Evolutionary conservation across 2,797 vertebrate species (phyloP), one percentile per base, ranked within the genome.

Genomic region (Hipposideros larvatus): DNA sequence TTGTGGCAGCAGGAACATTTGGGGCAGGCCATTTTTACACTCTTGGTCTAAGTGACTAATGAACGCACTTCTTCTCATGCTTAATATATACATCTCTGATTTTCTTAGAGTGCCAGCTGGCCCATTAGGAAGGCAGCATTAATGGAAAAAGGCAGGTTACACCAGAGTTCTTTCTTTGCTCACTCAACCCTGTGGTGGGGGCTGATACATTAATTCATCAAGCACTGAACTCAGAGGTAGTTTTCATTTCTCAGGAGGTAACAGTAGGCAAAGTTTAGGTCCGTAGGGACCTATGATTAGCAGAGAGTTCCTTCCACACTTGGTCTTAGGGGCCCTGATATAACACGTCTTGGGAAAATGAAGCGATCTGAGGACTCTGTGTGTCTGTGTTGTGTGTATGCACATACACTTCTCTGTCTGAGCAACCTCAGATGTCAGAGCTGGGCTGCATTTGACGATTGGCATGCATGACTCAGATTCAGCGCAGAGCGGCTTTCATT

Each of bases 91-190:
- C 46, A 65, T 82, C 15, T 92, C 46, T 70, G 34, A 43, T 91
- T 93, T 97, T 93, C 80, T 92, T 63, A 71, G 11, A 66, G 68
- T 82, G 14, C 55, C 57, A 73, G 41, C 1, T 8, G 41, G 65
- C n/a, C 5, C 18, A 0, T 66, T 91, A 66, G 51, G 80, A 37
- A 91, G 51, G 18, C 48, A 59, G 66, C 28, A 24, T 18, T 77
- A 59, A 71, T 63, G 34, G 55, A 89, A 66, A 51, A 87, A n/a
- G 34, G 96, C 87, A 85, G 93, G 37, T 84, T 79, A 86, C 46
- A 78, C 21, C 34, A 51, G 24, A 84, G 1, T 41, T 34, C 46
- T 68, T 28, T 46, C 57, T 53, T 41, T 19, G 46, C 26, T 70
- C 51, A 55, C 59, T 83, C 46, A 34, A 43, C 43, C 79, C 78